Conservation (phyloP, 2,113 vertebrate genomes). For the Etia nguti region DNA sequence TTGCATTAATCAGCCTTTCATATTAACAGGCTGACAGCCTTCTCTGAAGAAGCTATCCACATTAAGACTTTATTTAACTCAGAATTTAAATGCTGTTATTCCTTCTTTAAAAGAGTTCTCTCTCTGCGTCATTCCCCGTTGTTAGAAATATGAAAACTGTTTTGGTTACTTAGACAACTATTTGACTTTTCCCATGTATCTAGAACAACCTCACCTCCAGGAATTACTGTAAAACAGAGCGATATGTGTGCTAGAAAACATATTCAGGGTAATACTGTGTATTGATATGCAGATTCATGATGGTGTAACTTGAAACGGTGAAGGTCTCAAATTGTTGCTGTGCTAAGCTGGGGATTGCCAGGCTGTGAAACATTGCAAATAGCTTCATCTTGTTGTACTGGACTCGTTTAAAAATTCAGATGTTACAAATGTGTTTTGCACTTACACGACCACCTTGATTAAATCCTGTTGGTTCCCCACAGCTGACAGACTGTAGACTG, state of each 20-base stretch:
- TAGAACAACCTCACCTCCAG: neutral
- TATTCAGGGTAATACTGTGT: neutral
- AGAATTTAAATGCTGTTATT: neutral
- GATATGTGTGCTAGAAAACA: neutral
- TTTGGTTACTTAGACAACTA: neutral
- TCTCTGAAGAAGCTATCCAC: neutral
- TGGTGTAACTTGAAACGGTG: neutral
- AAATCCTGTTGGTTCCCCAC: neutral
- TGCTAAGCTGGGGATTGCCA: neutral
- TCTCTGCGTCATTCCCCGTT: neutral
- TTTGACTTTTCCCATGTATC: neutral
- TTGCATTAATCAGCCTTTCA: slow-evolving; percentile 7
- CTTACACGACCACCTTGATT: slow-evolving; percentile 31
- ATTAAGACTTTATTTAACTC: neutral
- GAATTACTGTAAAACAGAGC: neutral
- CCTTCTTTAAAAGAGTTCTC: neutral
- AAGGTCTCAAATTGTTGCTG: neutral
- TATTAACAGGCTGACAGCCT: slow-evolving; percentile 3
- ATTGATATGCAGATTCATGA: rapidly evolving
- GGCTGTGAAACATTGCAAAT: neutral
- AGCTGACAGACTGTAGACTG: neutral
- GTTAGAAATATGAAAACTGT: neutral
- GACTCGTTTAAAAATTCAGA: slow-evolving; percentile 3
- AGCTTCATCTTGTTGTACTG: neutral
- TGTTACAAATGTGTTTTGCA: neutral